A percentile compares a stretch with the other conserved stretches of the same genome.
These are phyloP conservation scores for Xanthia icteritia DNA, from an alignment of 2,888 invertebrate genomes.

Conservation along the genomic window DNA sequence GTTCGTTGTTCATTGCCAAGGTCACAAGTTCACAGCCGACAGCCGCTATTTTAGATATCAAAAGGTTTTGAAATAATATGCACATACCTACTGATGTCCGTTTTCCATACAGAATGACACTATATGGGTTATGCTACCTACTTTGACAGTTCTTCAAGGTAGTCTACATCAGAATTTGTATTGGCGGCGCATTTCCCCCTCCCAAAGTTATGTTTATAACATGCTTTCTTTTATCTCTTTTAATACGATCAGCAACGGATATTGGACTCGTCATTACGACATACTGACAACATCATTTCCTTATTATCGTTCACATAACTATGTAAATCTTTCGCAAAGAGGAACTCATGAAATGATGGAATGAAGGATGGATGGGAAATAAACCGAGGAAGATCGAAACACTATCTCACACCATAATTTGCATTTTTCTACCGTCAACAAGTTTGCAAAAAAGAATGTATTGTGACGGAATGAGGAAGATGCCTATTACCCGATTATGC, in stretches of 20 bases:
- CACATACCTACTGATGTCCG: too few relatives aligned
- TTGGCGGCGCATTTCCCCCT: neutral
- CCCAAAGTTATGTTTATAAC: neutral
- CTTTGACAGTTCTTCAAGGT: neutral
- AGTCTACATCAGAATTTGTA: neutral
- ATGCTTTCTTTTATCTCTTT: neutral
- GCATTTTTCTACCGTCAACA: neutral
- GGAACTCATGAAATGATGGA: too few relatives aligned
- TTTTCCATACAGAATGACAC: neutral
- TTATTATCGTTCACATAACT: neutral
- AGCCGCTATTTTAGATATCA: neutral
- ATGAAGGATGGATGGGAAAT: neutral
- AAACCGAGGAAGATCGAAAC: neutral
- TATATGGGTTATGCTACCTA: too few relatives aligned
- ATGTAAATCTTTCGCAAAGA: constrained; percentile 35
- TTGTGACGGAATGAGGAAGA: constrained; percentile 35
- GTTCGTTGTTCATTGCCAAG: constrained; percentile 19
- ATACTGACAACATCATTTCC: constrained; percentile 23
- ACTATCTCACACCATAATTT: constrained; percentile 1
- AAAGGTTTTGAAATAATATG: neutral
- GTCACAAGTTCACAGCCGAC: constrained; percentile 11
- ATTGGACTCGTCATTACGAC: constrained; percentile 22
- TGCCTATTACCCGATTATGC: constrained; percentile 10
- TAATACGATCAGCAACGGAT: constrained; percentile 5
- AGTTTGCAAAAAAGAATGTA: constrained; percentile 14